A percentile compares a stretch with the other conserved stretches of the same genome.
These are phyloP conservation scores for Limanda limanda DNA, from an alignment of 2,113 vertebrate species.

Conservation along the genomic window DNA sequence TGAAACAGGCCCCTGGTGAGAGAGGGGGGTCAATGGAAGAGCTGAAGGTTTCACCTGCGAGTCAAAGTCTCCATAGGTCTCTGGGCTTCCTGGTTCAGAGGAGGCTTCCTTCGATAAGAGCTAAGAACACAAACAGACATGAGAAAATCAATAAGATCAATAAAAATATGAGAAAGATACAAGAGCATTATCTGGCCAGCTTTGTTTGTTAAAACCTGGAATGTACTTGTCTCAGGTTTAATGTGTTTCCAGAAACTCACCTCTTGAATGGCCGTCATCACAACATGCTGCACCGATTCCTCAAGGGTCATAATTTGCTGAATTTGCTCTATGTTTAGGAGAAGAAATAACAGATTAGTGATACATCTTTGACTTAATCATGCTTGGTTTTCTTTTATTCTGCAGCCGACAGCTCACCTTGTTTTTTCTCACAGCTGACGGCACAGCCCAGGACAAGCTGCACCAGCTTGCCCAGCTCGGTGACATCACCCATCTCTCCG, in stretches of 20 bases:
- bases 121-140: conserved; percentile 67
- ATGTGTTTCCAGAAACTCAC: conserved; percentile 70
- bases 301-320: conserved; percentile 93
- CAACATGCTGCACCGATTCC: conserved; percentile 92
- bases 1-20: too few species aligned
- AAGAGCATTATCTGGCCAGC: too few species aligned
- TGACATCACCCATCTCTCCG: conserved; percentile 85
- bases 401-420: conserved; percentile 80
- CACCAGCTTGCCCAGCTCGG: conserved; percentile 89
- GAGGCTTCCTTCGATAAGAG: conserved; percentile 86
- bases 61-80: conserved; percentile 90
- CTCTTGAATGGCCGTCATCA: conserved; percentile 95
- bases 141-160: neutral
- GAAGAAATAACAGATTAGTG: conserved; percentile 36
- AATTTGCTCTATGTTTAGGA: conserved; percentile 87
- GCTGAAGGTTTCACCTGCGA: conserved; percentile 83
- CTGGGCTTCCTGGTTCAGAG: conserved; percentile 81
- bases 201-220: neutral
- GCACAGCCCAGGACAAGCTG: conserved; percentile 92
- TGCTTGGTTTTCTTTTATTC: neutral
- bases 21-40: neutral
- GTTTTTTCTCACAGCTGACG: conserved; percentile 92
- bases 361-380: conserved; percentile 35
- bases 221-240: neutral
- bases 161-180: neutral